These are phyloP conservation scores for Coracias cyanogaster DNA, from an alignment of 2,797 vertebrate species.

Conservation along the genomic window DNA sequence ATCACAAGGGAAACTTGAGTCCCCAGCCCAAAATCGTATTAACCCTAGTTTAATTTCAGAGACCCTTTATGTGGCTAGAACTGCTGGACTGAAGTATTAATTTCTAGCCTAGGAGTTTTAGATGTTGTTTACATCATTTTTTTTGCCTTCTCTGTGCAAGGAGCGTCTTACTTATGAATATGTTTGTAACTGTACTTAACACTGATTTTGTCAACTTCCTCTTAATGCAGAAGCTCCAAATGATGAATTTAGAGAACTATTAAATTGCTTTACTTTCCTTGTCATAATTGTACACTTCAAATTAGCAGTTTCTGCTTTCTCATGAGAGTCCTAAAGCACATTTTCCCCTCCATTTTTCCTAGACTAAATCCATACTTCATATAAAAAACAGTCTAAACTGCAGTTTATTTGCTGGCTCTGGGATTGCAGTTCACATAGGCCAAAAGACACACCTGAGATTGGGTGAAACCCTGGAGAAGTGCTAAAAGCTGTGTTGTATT, in stretches of 20 bases:
- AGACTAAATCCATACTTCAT: constrained; percentile 2
- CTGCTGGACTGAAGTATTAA: not conserved
- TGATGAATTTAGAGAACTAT: not conserved
- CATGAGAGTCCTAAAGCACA: not conserved
- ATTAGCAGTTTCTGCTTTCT: not conserved
- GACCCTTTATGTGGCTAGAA: not conserved
- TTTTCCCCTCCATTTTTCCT: not conserved
- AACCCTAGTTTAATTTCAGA: not conserved
- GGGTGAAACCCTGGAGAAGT: not conserved
- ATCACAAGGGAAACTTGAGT: not conserved
- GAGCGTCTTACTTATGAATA: not conserved
- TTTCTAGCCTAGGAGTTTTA: not conserved
- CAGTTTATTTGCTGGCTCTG: constrained; percentile 28
- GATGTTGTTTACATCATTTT: constrained; percentile 1
- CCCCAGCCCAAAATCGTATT: not conserved
- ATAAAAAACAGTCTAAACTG: constrained; percentile 20
- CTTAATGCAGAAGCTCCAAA: not conserved
- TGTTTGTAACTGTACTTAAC: not conserved
- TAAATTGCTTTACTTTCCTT: not conserved
- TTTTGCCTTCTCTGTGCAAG: not conserved
- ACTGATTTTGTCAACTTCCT: not conserved
- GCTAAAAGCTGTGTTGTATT: not conserved
- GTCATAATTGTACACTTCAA: not conserved
- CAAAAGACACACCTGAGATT: not conserved
- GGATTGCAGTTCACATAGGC: not conserved